These are phyloP conservation scores for Hydrozoanthus gracilis DNA, from an alignment of 92 coral and sea anemone genomes.

Conservation along the genomic window DNA sequence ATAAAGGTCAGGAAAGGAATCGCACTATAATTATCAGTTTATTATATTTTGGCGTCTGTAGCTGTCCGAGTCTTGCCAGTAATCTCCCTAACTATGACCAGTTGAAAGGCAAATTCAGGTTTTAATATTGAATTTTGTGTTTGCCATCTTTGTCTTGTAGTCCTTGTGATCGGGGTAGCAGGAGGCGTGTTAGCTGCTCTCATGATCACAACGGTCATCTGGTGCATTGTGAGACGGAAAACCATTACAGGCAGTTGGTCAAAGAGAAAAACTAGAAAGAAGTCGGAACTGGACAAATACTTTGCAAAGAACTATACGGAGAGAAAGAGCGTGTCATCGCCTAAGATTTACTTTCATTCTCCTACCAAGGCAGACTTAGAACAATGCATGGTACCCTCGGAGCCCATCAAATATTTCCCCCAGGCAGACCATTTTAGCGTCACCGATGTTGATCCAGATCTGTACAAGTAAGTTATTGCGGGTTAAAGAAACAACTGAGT, in stretches of 20 bases:
- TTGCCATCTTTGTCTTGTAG: not conserved
- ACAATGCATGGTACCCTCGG: conserved; percentile 18
- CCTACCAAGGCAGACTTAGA: conserved; percentile 35
- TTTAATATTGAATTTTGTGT: too few relatives aligned
- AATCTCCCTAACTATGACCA: too few relatives aligned
- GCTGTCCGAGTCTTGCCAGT: too few relatives aligned
- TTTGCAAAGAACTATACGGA: not conserved
- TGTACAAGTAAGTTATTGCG: conserved; percentile 35
- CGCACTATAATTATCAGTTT: too few relatives aligned
- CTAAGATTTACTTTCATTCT: conserved; percentile 1
- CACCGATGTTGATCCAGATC: conserved; percentile 39
- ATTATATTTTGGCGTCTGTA: too few relatives aligned
- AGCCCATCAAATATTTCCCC: conserved; percentile 30
- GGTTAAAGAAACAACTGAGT: too few relatives aligned
- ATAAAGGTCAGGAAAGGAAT: too few relatives aligned
- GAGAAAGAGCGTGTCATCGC: not conserved
- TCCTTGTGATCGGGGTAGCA: conserved; percentile 6
- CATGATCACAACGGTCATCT: conserved; percentile 15
- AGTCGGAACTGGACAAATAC: not conserved
- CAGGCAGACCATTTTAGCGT: conserved; percentile 28
- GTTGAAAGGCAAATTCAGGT: too few relatives aligned
- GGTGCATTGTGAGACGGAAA: conserved; percentile 32
- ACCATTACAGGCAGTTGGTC: not conserved
- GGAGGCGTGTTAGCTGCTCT: conserved; percentile 42
- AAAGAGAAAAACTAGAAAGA: not conserved